Evolutionary conservation across 2,888 invertebrate species (phyloP), one percentile per base, ranked within the genome.

Genomic region (Dendrolimus houi): DNA sequence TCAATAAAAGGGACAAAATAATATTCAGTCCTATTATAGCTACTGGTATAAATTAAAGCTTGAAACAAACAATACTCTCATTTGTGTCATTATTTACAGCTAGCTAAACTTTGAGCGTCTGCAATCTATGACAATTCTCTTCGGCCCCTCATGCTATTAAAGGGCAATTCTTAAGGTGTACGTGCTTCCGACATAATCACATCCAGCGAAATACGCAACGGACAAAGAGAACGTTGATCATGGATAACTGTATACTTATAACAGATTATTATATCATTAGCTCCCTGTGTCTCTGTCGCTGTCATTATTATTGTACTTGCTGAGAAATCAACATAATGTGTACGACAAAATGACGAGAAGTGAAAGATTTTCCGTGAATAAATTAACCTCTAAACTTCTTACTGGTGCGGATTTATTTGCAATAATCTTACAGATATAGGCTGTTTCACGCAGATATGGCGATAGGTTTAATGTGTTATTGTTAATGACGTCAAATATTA

Each of bases 41-140:
- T 29, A 29, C 29, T 29, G 6, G 29, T 6, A 29, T 29, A 29
- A 29, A 29, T 29, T 29, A 29, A 29, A 29, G 29, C 6, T 29
- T 47, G 47, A 47, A 76, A 78, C 74, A 64, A 81, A 77, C 74
- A 79, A 75, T 75, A 70, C 75, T 72, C 72, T 63, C 80, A 79
- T 79, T 85, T 82, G 81, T 84, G 80, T 83, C 76, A 87, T 88
- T 87, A 87, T 79, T 81, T 87, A 89, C 88, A 87, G 88, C 85
- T 88, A 87, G 73, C 72, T 74, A 72, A 70, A 75, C 72, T 77
- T 77, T 81, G 81, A 80, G 77, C 77, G 81, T 76, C 80, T 81
- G 79, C 79, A 87, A 86, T 87, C 85, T 83, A 82, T 82, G 79
- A 82, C 82, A 81, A 83, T 83, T 82, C 81, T 79, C 82, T 79